Conservation (phyloP, 1,140 invertebrate genomes). For the Hermetia illucens region DNA sequence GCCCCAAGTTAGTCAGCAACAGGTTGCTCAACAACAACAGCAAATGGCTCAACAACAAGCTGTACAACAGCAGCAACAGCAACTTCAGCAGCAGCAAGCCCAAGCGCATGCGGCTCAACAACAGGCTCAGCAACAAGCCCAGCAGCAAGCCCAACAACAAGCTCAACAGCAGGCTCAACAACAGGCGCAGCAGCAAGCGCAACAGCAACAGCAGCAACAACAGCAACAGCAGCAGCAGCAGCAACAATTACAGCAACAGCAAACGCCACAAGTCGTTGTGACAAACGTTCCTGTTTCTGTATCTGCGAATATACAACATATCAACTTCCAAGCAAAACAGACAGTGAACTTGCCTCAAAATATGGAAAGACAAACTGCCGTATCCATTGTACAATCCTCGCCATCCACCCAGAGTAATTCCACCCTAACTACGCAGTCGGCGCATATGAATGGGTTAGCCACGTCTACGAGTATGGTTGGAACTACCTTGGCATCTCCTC, state of each 20-base stretch:
- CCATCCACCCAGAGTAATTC: no score
- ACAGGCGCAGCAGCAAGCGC: slow-evolving; percentile 27
- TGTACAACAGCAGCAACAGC: slow-evolving; percentile 28
- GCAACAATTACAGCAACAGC: slow-evolving; percentile 28
- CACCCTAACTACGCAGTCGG: no score
- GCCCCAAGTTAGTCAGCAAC: slow-evolving; percentile 24
- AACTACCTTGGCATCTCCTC: slow-evolving; percentile 5
- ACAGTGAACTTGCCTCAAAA: background rate
- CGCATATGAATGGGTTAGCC: no score
- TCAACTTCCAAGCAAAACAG: background rate
- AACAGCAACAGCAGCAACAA: slow-evolving; percentile 28
- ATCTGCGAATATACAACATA: slow-evolving; percentile 5
- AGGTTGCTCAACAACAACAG: slow-evolving; percentile 31
- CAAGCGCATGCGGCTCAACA: slow-evolving; percentile 22
- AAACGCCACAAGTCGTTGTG: slow-evolving; percentile 12
- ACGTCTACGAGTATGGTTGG: no score
- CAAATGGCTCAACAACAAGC: slow-evolving; percentile 20
- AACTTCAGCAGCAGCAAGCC: slow-evolving; percentile 22
- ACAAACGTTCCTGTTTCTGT: background rate
- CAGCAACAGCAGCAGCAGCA: slow-evolving; percentile 38
- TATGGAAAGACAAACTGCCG: background rate
- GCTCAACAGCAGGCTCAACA: no score
- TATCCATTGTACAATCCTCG: no score
- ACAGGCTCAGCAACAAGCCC: slow-evolving; percentile 30
- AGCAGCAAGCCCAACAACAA: no score